phyloP scores from a whole-genome alignment of 2,113 vertebrate species.

The Muntiacus muntjak region DNA sequence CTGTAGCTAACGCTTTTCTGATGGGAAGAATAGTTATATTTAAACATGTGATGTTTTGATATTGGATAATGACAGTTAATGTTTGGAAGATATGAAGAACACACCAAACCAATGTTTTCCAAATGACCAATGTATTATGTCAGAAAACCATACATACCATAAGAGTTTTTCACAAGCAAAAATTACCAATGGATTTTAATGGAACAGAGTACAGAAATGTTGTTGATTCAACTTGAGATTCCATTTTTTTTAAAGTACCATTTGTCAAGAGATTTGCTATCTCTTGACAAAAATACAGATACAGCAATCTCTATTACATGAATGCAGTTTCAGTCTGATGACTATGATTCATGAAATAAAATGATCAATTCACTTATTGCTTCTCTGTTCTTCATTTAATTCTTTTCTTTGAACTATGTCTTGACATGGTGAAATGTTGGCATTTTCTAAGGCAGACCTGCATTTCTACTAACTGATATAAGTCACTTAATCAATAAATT shows the following conservation, averaged over 20 bases:
- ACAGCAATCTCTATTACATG: background rate
- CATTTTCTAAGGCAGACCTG: background rate
- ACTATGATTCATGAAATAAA: background rate
- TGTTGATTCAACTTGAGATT: background rate
- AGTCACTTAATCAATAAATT: background rate
- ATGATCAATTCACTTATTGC: background rate
- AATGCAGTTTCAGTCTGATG: background rate
- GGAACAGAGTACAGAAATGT: background rate
- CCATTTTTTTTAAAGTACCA: background rate
- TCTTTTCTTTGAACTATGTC: background rate
- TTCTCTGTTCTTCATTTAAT: background rate
- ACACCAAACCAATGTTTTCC: background rate
- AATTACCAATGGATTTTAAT: background rate
- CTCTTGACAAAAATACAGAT: background rate
- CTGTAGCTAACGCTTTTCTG: background rate
- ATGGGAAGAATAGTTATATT: background rate
- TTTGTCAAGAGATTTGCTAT: background rate
- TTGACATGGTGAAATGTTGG: background rate
- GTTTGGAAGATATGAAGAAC: background rate
- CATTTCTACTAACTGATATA: background rate
- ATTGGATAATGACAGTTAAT: background rate
- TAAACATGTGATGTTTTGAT: background rate
- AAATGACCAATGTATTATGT: background rate
- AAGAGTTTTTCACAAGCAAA: background rate
- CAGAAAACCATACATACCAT: background rate